These are phyloP conservation scores for Ferrisia virgata DNA, from an alignment of 2,888 invertebrate genomes.

Conservation along the genomic window DNA sequence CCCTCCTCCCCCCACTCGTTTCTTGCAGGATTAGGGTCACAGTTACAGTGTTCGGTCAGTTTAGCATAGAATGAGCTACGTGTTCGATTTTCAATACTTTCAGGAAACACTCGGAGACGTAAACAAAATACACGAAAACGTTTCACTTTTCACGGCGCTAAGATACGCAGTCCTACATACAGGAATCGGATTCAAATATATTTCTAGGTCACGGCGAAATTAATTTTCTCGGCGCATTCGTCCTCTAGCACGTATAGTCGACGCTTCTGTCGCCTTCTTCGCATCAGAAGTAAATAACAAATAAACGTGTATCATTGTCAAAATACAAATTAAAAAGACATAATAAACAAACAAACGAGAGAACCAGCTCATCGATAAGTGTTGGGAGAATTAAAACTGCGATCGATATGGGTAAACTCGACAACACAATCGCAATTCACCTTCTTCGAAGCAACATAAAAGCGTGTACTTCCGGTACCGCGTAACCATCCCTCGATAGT, in stretches of 20 bases:
- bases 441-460: not conserved
- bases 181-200: not conserved
- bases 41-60: no score
- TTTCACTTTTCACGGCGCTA: not conserved
- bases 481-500: not conserved
- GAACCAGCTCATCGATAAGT: not conserved
- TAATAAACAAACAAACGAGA: not conserved
- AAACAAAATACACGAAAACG: no score
- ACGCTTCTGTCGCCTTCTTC: no score
- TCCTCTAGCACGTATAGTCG: not conserved
- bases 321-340: not conserved
- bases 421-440: not conserved
- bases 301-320: not conserved
- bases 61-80: no score
- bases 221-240: not conserved
- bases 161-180: not conserved
- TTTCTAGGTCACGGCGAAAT: conserved; percentile 17
- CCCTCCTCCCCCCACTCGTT: no score
- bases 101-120: no score
- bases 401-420: not conserved
- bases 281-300: not conserved
- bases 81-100: no score
- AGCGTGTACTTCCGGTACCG: not conserved
- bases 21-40: no score
- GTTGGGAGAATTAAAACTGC: not conserved